Evolutionary conservation across 23 tunicate genomes (phyloP).

Genomic region (Trididemnum miniatum): DNA sequence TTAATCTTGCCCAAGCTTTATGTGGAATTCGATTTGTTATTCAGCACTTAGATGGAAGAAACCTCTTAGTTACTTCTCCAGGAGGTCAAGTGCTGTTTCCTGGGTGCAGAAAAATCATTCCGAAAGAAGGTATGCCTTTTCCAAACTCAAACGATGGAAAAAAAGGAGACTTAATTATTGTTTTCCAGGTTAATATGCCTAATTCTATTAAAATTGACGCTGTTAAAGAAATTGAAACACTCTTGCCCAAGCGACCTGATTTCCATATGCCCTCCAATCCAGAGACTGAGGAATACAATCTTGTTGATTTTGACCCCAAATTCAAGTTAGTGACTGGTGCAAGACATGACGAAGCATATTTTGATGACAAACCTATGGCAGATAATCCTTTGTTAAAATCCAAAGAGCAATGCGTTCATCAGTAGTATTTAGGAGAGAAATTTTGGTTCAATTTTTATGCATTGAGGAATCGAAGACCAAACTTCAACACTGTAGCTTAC

Average conservation of each 20-base stretch:
- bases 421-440: background rate
- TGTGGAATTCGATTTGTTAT: slow-evolving; percentile 49
- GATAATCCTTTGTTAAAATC: slow-evolving; percentile 1
- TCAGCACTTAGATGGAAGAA: slow-evolving; percentile 57
- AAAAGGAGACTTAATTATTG: slow-evolving; percentile 49
- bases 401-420: slow-evolving; percentile 2
- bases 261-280: slow-evolving; percentile 1
- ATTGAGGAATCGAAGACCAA: no score
- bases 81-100: slow-evolving; percentile 36
- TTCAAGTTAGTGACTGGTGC: background rate
- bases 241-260: slow-evolving; percentile 31
- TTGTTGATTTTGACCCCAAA: slow-evolving; percentile 39
- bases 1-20: slow-evolving; percentile 40
- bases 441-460: background rate
- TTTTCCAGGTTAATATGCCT: slow-evolving; percentile 62
- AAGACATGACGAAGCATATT: slow-evolving; percentile 14
- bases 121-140: slow-evolving; percentile 74
- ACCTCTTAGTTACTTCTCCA: slow-evolving; percentile 23
- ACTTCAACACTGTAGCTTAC: no score
- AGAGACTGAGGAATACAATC: slow-evolving; percentile 21
- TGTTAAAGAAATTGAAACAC: slow-evolving; percentile 22
- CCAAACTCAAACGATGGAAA: background rate
- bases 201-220: background rate
- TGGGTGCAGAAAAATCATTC: slow-evolving; percentile 46
- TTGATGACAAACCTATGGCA: background rate